A percentile compares a stretch with the other conserved stretches of the same genome.
Evolutionary conservation across 2,797 vertebrate species (phyloP).

Genomic region (Silurus lanzhouensis): DNA sequence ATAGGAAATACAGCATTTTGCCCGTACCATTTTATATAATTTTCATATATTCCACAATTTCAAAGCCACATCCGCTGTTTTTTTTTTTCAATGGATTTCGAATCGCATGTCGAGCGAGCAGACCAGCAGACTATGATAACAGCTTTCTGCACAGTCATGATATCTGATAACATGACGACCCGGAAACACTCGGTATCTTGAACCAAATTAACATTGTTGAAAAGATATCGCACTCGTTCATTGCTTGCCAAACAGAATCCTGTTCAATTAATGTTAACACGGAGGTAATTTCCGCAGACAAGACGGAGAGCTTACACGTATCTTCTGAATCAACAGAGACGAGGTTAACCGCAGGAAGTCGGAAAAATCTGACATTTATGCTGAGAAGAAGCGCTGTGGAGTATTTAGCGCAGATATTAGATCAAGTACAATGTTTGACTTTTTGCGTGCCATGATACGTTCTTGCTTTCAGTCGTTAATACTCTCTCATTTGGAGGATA

Average conservation of each 20-base stretch:
- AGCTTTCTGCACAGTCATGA: conserved; percentile 19
- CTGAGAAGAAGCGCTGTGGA: conserved; percentile 42
- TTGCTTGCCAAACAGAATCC: conserved; percentile 59
- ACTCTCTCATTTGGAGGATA: not conserved
- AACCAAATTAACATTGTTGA: conserved; percentile 66
- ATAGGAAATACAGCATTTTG: conserved; percentile 53
- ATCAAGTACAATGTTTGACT: conserved; percentile 43
- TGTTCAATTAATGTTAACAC: conserved; percentile 72
- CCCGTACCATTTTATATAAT: not conserved
- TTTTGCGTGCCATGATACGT: conserved; percentile 26
- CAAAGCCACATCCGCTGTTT: not conserved
- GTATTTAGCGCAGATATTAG: conserved; percentile 36
- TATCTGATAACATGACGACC: conserved; percentile 56
- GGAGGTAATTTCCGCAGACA: conserved; percentile 64
- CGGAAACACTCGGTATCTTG: conserved; percentile 60
- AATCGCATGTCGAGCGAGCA: not conserved
- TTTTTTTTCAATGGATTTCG: conserved; percentile 3
- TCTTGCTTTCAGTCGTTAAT: not conserved
- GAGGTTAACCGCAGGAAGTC: conserved; percentile 56
- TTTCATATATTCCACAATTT: not conserved
- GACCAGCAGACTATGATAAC: conserved; percentile 33
- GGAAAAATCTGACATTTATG: conserved; percentile 48
- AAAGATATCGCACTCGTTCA: conserved; percentile 58
- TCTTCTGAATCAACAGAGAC: conserved; percentile 55
- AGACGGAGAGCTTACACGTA: conserved; percentile 44